Percentiles rank a stretch among this genome's conserved stretches.
Conservation (phyloP, 2,113 vertebrate species). For the Muntiacus reevesi region DNA sequence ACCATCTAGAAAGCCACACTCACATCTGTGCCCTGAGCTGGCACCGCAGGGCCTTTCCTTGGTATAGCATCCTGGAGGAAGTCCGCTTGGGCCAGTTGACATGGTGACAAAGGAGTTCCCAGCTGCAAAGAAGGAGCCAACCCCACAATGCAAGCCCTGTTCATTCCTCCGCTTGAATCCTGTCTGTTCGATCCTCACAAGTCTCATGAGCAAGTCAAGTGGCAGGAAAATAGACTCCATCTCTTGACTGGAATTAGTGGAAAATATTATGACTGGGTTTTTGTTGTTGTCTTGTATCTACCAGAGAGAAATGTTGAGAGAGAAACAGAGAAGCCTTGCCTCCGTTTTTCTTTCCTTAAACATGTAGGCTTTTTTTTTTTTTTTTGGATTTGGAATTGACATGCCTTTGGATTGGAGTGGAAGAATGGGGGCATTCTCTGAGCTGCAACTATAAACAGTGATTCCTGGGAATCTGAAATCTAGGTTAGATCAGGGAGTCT, state of each 20-base stretch:
- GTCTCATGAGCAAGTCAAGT: neutral
- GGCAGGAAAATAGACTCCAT: neutral
- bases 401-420: neutral
- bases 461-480: neutral
- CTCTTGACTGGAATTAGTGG: neutral
- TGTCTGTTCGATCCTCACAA: neutral
- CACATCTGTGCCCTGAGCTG: neutral
- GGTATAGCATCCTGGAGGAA: neutral
- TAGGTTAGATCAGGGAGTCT: neutral
- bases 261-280: neutral
- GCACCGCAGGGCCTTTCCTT: neutral
- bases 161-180: neutral
- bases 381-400: neutral
- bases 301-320: neutral
- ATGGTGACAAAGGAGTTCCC: neutral
- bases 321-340: neutral
- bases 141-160: accelerated
- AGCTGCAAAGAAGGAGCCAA: neutral
- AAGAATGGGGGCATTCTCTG: neutral
- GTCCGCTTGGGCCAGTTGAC: neutral
- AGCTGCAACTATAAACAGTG: neutral
- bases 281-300: neutral
- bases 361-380: neutral
- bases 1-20: neutral
- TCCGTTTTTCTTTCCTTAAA: neutral